Conservation (phyloP, 2,113 vertebrate genomes). For the Apteryx mantelli region DNA sequence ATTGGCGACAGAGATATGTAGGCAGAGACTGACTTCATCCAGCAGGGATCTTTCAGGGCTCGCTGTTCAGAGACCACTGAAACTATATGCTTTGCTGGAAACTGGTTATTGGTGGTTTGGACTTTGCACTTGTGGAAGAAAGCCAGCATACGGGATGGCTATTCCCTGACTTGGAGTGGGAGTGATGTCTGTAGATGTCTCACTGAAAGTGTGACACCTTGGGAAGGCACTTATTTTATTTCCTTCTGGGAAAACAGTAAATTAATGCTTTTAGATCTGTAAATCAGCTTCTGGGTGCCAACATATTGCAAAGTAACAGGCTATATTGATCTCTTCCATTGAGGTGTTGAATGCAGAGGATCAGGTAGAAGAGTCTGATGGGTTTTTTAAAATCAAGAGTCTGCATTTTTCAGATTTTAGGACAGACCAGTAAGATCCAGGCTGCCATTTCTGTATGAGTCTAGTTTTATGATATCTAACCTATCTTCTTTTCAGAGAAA, state of each 20-base stretch:
- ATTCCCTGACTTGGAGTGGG: accelerated
- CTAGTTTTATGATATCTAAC: not conserved
- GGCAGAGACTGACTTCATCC: not conserved
- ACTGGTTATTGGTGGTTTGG: not conserved
- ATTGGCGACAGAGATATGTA: not conserved
- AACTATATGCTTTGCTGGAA: not conserved
- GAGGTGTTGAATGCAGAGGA: not conserved
- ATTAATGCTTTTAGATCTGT: not conserved
- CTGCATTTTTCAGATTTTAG: not conserved
- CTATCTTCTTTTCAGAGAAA: not conserved
- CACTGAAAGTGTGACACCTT: accelerated
- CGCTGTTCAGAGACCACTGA: not conserved
- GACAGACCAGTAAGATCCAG: not conserved
- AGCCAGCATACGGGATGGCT: accelerated
- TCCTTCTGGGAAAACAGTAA: not conserved
- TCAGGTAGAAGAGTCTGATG: not conserved
- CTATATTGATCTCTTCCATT: accelerated
- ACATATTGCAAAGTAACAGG: not conserved
- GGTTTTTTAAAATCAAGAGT: not conserved
- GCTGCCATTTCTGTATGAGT: not conserved
- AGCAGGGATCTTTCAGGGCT: not conserved
- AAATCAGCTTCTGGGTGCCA: not conserved
- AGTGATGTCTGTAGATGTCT: not conserved
- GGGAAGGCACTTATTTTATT: not conserved
- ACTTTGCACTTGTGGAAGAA: accelerated